These are phyloP conservation scores for Pseudomyrmex gracilis DNA, from an alignment of 1,140 invertebrate species.

Conservation along the genomic window DNA sequence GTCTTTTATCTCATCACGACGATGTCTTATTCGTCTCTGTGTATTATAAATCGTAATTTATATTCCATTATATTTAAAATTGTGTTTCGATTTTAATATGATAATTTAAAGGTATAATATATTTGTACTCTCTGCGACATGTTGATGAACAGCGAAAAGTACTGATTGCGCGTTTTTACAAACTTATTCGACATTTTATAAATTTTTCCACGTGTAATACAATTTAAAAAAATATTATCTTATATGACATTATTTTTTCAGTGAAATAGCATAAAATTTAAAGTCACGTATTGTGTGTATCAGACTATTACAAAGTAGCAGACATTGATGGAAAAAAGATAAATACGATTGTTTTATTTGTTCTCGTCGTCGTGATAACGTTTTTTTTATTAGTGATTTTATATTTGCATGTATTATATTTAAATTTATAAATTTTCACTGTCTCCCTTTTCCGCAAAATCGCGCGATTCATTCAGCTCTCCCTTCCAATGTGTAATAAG, in stretches of 20 bases:
- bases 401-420: slow-evolving; percentile 3
- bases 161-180: neutral
- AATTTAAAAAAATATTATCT: too few relatives aligned
- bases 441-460: slow-evolving; percentile 38
- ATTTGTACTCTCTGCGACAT: neutral
- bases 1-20: slow-evolving; percentile 13
- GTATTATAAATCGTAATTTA: neutral
- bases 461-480: slow-evolving; percentile 8
- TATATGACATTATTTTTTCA: too few relatives aligned
- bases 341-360: neutral
- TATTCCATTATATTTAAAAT: neutral
- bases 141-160: neutral
- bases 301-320: too few relatives aligned
- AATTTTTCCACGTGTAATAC: too few relatives aligned
- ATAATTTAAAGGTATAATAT: slow-evolving; percentile 14
- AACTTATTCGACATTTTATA: too few relatives aligned
- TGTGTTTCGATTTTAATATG: neutral
- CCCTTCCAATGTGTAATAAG: slow-evolving; percentile 22
- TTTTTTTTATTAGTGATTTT: slow-evolving; percentile 28
- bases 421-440: slow-evolving; percentile 29
- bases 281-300: too few relatives aligned
- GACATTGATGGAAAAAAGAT: too few relatives aligned
- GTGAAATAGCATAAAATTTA: too few relatives aligned
- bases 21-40: neutral
- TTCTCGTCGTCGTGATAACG: neutral